Base-by-base conservation (phyloP, 1,140 invertebrate species). In the Cydia pomonella region DNA sequence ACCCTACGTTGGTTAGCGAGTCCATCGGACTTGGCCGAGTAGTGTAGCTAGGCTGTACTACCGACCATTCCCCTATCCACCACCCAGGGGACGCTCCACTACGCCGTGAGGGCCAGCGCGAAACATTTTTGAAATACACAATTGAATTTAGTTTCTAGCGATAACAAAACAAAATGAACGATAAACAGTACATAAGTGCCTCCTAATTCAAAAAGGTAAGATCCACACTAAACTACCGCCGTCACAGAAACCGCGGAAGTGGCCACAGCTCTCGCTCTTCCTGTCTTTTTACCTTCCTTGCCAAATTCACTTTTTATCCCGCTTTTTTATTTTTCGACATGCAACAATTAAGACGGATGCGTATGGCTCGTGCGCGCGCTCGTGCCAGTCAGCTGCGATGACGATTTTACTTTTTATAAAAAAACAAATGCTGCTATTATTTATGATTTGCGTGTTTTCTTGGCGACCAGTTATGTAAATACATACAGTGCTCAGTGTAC, bases 251-350 rank as follows among this genome's bases (percentile, higher is more conserved):
- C 89, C 91, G 79, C 91, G 91, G 91, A 92, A 92, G 89, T 88
- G 73, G 77, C 89, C 91, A 79, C 89, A 91, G 82, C 80, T 85
- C 87, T 82, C 88, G 50, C 89, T 90, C 88, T 91, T 92, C 91
- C 89, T 90, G 88, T 87, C 89, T 88, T 86, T 82, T 82, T 84
- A 79, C 77, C 78, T 84, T 82, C 82, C 81, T 85, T 81, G 85
- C 84, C 79, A 87, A 90, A 89, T 87, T 86, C 79, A 73, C 78
- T 84, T 87, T 84, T 83, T 85, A 73, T 69, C 64, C 64, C 53
- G 63, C 77, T 76, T 78, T 82, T 82, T 83, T 84, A 21, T 72
- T 85, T 86, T 87, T 84, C 82, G 64, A 33, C 80, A 64, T 78
- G 59, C 72, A 72, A 72, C 74, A 79, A 82, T 80, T 82, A 82